phyloP scores from a whole-genome alignment of 2,797 vertebrate genomes.

The Hapalemur alaotrensis region DNA sequence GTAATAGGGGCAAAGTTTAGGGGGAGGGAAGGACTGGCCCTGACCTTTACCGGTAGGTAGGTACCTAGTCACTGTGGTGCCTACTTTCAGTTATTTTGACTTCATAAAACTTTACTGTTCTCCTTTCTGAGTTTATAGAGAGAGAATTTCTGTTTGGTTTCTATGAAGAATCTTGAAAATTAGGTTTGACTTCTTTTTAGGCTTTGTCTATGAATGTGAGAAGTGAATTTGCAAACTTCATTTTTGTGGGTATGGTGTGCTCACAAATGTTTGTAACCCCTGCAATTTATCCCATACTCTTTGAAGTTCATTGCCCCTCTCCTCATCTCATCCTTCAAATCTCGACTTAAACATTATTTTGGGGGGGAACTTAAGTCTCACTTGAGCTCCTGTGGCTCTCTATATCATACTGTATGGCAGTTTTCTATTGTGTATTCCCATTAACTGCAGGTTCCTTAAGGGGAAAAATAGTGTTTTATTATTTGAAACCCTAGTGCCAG shows the following conservation, averaged over 20 bases:
- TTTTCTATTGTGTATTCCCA: not conserved
- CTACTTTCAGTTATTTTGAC: constrained; percentile 30
- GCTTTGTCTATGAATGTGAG: not conserved
- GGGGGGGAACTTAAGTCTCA: not conserved
- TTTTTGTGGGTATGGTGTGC: not conserved
- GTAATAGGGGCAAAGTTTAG: not conserved
- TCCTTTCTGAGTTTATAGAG: constrained; percentile 6
- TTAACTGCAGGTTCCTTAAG: not conserved
- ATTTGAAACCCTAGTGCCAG: not conserved
- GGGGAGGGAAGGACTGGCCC: not conserved
- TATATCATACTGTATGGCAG: not conserved
- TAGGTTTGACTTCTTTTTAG: not conserved
- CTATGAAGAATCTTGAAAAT: not conserved
- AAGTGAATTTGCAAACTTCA: not conserved
- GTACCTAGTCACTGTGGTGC: not conserved
- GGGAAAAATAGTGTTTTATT: not conserved
- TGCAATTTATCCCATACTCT: not conserved
- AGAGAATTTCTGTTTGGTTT: constrained; percentile 23
- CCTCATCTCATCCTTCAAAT: not conserved
- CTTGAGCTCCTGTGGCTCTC: not conserved
- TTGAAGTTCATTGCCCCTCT: not conserved
- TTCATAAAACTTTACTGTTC: not conserved
- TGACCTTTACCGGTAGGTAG: not conserved
- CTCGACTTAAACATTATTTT: not conserved
- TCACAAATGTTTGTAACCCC: not conserved